Base-by-base conservation (phyloP, 1,140 invertebrate species). In the Bombus pyrosoma region DNA sequence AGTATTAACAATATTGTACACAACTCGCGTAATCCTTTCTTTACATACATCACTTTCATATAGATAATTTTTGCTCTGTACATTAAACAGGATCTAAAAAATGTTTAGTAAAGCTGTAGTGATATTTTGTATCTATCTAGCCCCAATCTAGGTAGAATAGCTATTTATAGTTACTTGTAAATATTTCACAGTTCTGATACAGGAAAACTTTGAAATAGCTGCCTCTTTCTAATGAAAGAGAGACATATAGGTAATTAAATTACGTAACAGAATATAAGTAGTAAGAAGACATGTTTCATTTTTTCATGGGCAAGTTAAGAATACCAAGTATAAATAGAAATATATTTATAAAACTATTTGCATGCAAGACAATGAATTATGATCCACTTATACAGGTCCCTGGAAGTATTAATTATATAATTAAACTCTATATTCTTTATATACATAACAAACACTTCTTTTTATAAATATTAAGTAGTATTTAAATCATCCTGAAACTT, bases 381-480 rank as follows among this genome's bases (percentile, higher is more conserved):
- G 76, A 85, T 87, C 62, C 53, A 25, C 81, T 79, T 69, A 72
- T 71, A 75, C 85, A 86, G 73, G 81, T 86, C 81, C 81, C 64
- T 83, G 73, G 85, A 86, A 81, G 78, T 83, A 86, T 78, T 77
- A 83, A 72, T 75, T 83, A 76, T 86, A 83, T 43, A 83, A 86
- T 71, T 86, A 86, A 86, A 83, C 39, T 86, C 66, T 86, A 86
- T n/a, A 62, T 66, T 75, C 47, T 74, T 83, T 86, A 83, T 86
- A 82, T 86, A 86, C 81, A 86, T 78, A 77, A 72, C 81, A 83
- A 86, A 83, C 34, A 72, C 8, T 73, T 83, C 62, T 47, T 37
- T 83, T 83, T 83, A 83, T 62, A 83, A 83, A 83, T 83, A 86
- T 77, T 43, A 43, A 62, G 34, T 81, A 68, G 28, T 77, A 86